Evolutionary conservation across 2,113 vertebrate species (phyloP), one percentile per base, ranked within the genome.

Genomic region (Dolichallabes microphthalmus): DNA sequence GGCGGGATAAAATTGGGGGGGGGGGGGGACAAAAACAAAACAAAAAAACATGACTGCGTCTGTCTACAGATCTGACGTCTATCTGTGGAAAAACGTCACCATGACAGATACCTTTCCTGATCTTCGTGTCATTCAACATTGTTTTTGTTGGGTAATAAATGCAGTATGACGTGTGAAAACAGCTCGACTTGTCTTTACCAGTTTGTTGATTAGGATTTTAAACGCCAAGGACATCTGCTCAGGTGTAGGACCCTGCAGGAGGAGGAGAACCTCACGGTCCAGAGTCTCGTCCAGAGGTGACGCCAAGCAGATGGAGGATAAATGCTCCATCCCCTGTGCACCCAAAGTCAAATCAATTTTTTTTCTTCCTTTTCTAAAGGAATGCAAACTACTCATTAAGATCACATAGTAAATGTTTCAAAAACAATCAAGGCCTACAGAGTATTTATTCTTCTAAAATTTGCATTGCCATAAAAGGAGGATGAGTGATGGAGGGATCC

Each of bases 251-350:
- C 94, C 94, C 86, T 96, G 95, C 15, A 96, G 91, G 82, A 97
- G 92, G 79, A 95, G n/a, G 19, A 95, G 89, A 68, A 96, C 94
- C 86, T 97, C 96, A 84, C 89, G 92, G 90, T 96, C 96, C 92
- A 96, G 88, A 0, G 92, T 94, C 89, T 93, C 91, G 61, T 96
- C 96, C 87, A 96, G 87, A 0, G 92, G 85, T 0, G 86, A 93
- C 10, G 89, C 87, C 14, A 86, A 61, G 85, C 87, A 91, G 85
- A 88, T 84, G 0, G 78, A 88, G 12, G 90, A 89, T 53, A 93
- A 76, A 85, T 39, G 84, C 10, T 94, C 91, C 25, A 55, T 82
- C 82, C 87, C 91, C 84, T 92, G 82, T 57, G 87, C 30, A 82
- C 50, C 79, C 9, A n/a, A n/a, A n/a, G n/a, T n/a, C n/a, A n/a